Base-by-base conservation (phyloP, 2,888 invertebrate species). In the Phasia obesa region DNA sequence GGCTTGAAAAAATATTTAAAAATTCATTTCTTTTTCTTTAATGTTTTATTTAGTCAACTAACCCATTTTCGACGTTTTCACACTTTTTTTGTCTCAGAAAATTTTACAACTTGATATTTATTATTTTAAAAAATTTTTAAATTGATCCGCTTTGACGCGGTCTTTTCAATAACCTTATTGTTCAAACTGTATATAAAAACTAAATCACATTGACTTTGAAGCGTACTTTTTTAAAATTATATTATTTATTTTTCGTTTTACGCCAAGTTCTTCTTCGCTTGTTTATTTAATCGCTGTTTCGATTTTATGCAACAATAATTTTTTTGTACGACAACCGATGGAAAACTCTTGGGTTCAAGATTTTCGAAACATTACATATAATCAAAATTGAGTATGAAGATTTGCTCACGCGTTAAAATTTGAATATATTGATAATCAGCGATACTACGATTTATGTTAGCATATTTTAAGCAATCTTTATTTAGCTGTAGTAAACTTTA, bases 1-100 rank as follows among this genome's bases (percentile, higher is more conserved):
- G 65, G 88, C 88, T 88, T 78, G 31, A 47, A 23, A 53, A 17
- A 23, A 25, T 25, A 2, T 69, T 49, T 31, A 0, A 38, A 51
- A 67, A 42, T 42, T 59, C 2, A 53, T 31, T 23, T 38, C 31
- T 13, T 42, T 51, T 64, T 44, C 13, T 47, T 47, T 17, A 27
- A n/a, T 25, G 5, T 38, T 51, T 31, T n/a, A 1, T 21, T 55
- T n/a, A 35, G 13, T 31, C 60, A 80, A 80, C 83, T 71, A 83
- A 83, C 83, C 83, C 83, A 83, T 83, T 49, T 55, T 59, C 19
- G n/a, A 35, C 44, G 7, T 53, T 53, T 31, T 53, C 59, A 11
- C 55, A 21, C n/a, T 38, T 51, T 11, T 4, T 25, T 31, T 25
- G 17, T 17, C 64, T 11, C 5, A 27, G 62, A 69, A 47, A 49